Evolutionary conservation across 2,888 invertebrate genomes (phyloP), one percentile per base, ranked within the genome.

Genomic region (Leptinotarsa haldemani): DNA sequence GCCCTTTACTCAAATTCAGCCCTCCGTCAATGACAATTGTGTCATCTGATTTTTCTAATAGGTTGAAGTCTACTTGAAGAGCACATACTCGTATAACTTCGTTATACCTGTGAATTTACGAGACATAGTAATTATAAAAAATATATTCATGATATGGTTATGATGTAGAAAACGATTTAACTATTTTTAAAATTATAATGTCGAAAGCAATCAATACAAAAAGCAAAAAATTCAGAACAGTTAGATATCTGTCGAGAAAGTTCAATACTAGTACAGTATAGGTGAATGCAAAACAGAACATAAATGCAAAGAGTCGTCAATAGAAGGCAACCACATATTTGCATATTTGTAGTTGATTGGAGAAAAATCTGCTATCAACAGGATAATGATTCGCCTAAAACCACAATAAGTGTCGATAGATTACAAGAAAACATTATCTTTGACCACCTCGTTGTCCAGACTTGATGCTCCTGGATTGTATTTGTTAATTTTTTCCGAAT

Each of bases 21-120:
- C 94, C 94, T 63, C 92, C 89, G 80, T 94, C 94, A 1, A 94
- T 97, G 0, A 96, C 94, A 47, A 94, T 86, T 0, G 95, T 95
- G 85, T 92, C 91, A 85, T 95, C 95, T 0, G 94, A 94, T 79
- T 93, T 90, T 7, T 93, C 93, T 82, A 95, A 89, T 74, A 93
- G 87, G n/a, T 89, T 87, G 81, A 95, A 91, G 85, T 96, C 95
- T 73, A 91, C 87, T 82, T 91, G 91, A 70, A 94, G 88, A 3
- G 93, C 93, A 82, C 93, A 94, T 0, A 92, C 92, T 58, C 90
- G 90, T 7, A 95, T 74, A 3, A 81, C 79, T 50, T 82, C 80
- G 53, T 79, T 74, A 50, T 82, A 82, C 52, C 81, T 79, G 20
- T 30, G 73, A 69, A 56, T 56, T 56, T 4, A 18, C 12, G 18